Percentiles rank a stretch among this genome's conserved stretches.
Conservation (phyloP, 2,888 invertebrate genomes). For the Rotaria socialis region DNA sequence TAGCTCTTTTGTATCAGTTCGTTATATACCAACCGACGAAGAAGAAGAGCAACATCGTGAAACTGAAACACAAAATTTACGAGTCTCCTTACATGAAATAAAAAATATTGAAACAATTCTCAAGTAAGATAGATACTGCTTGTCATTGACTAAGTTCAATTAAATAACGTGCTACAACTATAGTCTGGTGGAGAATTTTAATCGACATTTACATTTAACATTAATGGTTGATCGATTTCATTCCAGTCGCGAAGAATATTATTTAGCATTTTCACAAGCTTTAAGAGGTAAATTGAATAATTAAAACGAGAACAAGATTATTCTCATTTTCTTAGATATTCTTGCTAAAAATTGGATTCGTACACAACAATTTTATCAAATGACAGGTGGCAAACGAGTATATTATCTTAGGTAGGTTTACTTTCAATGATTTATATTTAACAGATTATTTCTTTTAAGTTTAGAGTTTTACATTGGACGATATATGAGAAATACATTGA, state of each 20-base stretch:
- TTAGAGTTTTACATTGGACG: constrained; percentile 99
- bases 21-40: background rate
- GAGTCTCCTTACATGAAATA: background rate
- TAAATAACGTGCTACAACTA: background rate
- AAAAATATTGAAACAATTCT: constrained; percentile 12
- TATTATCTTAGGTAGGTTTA: constrained; percentile 68
- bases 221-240: constrained; percentile 98
- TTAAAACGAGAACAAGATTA: no score
- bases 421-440: background rate
- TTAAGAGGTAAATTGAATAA: constrained; percentile 81
- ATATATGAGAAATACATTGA: constrained; percentile 95
- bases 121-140: background rate
- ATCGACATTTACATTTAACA: constrained; percentile 95
- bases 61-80: background rate
- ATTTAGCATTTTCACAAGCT: constrained; percentile 91
- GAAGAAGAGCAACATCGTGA: background rate
- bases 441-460: constrained; percentile 65
- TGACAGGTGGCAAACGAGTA: constrained; percentile 95
- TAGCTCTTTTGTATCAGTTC: background rate
- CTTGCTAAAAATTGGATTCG: constrained; percentile 73
- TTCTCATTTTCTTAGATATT: background rate
- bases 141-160: background rate
- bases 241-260: constrained; percentile 91
- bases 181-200: constrained; percentile 88
- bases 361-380: constrained; percentile 97